Conservation (phyloP, 2,888 invertebrate species). For the Clistopyga incitator region DNA sequence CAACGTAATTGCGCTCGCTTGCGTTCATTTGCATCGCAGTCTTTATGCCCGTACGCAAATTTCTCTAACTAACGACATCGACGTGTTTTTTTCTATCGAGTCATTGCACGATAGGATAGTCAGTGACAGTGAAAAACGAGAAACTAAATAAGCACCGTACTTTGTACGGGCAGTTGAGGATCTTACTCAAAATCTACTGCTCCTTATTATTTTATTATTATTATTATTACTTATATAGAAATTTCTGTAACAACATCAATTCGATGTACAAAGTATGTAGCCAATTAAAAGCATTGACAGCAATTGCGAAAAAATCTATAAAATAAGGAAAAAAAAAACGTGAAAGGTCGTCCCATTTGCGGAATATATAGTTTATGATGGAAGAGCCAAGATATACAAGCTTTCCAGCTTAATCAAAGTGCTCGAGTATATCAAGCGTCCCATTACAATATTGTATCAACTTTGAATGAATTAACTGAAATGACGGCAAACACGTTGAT, state of each 20-base stretch:
- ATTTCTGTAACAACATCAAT: too few species aligned
- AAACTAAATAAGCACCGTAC: too few species aligned
- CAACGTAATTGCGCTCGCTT: background rate
- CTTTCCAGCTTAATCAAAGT: background rate
- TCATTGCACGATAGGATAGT: background rate
- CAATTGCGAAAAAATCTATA: background rate
- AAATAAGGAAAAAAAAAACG: too few species aligned
- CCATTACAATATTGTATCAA: background rate
- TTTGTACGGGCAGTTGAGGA: too few species aligned
- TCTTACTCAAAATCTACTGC: too few species aligned
- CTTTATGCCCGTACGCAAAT: background rate
- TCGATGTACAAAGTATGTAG: background rate
- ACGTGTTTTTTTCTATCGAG: background rate
- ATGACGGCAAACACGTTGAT: constrained; percentile 9
- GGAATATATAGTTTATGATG: background rate
- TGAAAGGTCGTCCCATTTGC: too few species aligned
- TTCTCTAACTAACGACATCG: background rate
- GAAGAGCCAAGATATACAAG: background rate
- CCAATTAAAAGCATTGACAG: too few species aligned
- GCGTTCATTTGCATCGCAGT: background rate
- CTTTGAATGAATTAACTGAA: background rate
- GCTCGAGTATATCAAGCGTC: background rate
- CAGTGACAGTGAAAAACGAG: too few species aligned
- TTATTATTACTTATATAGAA: too few species aligned
- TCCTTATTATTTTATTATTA: too few species aligned